Conservation (phyloP, 2,888 invertebrate species). For the Stenodema calcarata region DNA sequence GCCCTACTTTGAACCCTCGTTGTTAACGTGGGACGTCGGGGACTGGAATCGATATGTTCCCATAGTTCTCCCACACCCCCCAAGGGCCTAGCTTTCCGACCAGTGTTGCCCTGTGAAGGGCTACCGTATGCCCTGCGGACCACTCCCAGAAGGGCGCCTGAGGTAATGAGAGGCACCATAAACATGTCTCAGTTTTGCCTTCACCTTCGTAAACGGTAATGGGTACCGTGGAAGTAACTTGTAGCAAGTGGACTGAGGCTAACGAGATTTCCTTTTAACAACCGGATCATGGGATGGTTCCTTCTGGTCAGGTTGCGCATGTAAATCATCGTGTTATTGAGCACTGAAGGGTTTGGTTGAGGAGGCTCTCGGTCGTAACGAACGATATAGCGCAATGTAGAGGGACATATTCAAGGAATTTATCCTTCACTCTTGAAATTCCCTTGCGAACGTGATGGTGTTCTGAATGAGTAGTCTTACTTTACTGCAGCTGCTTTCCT, state of each 20-base stretch:
- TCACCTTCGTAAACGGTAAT: slow-evolving; percentile 27
- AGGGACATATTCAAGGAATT: too few relatives aligned
- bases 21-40: too few relatives aligned
- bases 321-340: slow-evolving; percentile 31
- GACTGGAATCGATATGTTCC: too few relatives aligned
- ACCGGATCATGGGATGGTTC: neutral
- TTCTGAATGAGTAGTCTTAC: too few relatives aligned
- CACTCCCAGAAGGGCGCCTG: neutral
- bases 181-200: slow-evolving; percentile 1
- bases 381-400: too few relatives aligned
- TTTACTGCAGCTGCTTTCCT: too few relatives aligned
- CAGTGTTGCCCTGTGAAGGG: neutral
- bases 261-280: slow-evolving; percentile 34
- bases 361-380: too few relatives aligned
- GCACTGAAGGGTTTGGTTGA: neutral
- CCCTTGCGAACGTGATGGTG: too few relatives aligned
- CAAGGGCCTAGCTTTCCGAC: neutral
- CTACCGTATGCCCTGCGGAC: neutral
- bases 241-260: neutral
- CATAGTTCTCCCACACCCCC: neutral
- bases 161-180: slow-evolving; percentile 30
- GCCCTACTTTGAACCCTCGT: too few relatives aligned
- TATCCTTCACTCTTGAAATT: neutral
- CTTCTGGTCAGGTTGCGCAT: slow-evolving; percentile 37
- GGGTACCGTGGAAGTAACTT: neutral